These are phyloP conservation scores for Agapornis canus DNA, from an alignment of 2,797 vertebrate species.

Conservation along the genomic window DNA sequence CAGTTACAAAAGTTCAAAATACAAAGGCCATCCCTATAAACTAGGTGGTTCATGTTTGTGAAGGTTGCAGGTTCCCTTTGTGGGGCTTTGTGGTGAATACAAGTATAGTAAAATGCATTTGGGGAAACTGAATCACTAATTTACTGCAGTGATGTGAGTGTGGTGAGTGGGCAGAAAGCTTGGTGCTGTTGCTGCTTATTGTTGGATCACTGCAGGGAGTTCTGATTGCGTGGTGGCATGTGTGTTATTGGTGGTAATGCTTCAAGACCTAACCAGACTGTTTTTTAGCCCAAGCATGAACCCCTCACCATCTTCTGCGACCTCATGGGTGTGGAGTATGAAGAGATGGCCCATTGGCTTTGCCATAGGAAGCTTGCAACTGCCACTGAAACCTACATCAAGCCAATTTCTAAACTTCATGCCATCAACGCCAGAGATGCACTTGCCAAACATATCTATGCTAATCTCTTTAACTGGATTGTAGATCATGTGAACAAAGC, in stretches of 20 bases:
- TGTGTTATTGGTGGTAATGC: neutral
- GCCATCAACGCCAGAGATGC: constrained; percentile 94
- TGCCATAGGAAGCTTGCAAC: constrained; percentile 96
- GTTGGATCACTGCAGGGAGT: neutral
- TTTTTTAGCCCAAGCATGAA: constrained; percentile 87
- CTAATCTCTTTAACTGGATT: constrained; percentile 98
- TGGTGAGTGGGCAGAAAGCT: neutral
- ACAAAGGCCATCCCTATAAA: neutral
- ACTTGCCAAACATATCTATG: constrained; percentile 95
- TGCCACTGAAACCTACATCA: constrained; percentile 93
- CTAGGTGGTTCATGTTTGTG: neutral
- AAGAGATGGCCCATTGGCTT: constrained; percentile 98
- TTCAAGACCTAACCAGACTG: neutral
- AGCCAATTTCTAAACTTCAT: constrained; percentile 91
- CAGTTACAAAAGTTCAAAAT: neutral
- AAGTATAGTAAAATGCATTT: neutral
- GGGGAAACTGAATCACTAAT: neutral
- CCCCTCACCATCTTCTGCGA: constrained; percentile 92
- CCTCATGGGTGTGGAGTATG: constrained; percentile 92
- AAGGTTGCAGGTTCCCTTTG: neutral
- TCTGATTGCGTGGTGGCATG: neutral
- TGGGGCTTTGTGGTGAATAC: neutral
- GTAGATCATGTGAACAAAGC: constrained; percentile 94
- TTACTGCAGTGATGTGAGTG: neutral
- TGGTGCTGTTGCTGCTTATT: neutral